phyloP scores from a whole-genome alignment of 1,140 invertebrate genomes.

The Drosophila funebris region DNA sequence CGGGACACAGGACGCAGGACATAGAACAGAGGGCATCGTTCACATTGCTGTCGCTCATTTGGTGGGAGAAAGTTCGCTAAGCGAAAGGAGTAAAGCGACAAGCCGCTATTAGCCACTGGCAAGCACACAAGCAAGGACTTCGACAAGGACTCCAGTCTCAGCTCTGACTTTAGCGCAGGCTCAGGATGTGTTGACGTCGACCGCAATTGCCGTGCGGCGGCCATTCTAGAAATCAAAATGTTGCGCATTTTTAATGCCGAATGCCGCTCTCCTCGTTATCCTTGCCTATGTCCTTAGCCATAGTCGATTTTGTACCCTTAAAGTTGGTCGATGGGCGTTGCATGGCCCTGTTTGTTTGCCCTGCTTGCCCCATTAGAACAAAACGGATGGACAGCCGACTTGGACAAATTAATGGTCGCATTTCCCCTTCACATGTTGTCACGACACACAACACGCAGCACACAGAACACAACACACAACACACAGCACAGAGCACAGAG shows the following conservation, averaged over 20 bases:
- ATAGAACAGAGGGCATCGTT: background rate
- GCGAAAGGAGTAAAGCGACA: conserved; percentile 30
- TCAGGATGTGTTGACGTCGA: conserved; percentile 5
- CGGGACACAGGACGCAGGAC: background rate
- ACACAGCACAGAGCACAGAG: too few relatives aligned
- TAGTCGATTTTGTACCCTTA: background rate
- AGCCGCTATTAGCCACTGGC: background rate
- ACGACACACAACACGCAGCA: background rate
- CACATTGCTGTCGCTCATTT: conserved; percentile 14
- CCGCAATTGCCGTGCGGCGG: conserved; percentile 54
- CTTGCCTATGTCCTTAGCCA: background rate
- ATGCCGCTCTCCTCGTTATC: background rate
- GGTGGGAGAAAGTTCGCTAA: conserved; percentile 32
- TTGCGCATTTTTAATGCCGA: conserved; percentile 71
- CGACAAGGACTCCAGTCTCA: background rate
- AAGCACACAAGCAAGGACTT: background rate
- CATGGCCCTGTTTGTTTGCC: conserved; percentile 19
- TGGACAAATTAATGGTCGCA: conserved; percentile 18
- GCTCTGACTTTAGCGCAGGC: background rate
- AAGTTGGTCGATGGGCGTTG: conserved; percentile 8
- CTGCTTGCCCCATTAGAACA: conserved; percentile 23
- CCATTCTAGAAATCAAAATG: conserved; percentile 75
- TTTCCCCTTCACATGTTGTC: conserved; percentile 16
- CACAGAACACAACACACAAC: background rate
- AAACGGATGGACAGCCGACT: conserved; percentile 17